Evolutionary conservation across 2,113 vertebrate genomes (phyloP), one percentile per base, ranked within the genome.

Genomic region (Melierax canorus): DNA sequence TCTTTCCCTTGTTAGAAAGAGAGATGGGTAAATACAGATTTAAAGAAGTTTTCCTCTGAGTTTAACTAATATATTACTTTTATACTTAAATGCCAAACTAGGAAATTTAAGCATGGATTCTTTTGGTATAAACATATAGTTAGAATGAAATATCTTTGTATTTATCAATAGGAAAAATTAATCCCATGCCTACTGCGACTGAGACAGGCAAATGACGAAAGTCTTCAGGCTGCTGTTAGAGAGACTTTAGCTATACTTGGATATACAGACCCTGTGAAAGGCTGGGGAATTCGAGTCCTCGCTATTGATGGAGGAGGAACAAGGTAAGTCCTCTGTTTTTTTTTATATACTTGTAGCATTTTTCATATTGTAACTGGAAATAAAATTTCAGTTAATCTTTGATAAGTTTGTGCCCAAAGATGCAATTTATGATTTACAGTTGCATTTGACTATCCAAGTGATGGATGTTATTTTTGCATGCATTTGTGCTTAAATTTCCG

Each of bases 231-330:
- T 93, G 98, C 99, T 71, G 99, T 99, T 83, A 98, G 99, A 97
- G 99, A 99, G 97, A 98, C 98, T 50, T 99, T 99, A 86, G 96
- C 99, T 75, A 97, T 99, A 86, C 98, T 99, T 97, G 99, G 99
- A 43, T 99, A 99, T 88, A 97, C 98, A 55, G 97, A 99, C 71
- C 99, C 99, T 8, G 99, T 99, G 45, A 99, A 99, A 98, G 99
- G 99, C 48, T 98, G 98, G 75, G 99, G 99, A 84, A 97, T 99
- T 94, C 96, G 99, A 91, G 97, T 99, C 90, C 98, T 99, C 32
- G 94, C 99, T 79, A 99, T 99, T 89, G 99, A 99, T 90, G 99
- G 99, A 96, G 99, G 99, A 96, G 99, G 99, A 94, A 99, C 99
- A 86, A 99, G 99, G 99, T 99, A 98, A 95, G 86, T n/a, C 63